phyloP scores from a whole-genome alignment of 1,140 invertebrate genomes.

The Eufriesea mexicana region DNA sequence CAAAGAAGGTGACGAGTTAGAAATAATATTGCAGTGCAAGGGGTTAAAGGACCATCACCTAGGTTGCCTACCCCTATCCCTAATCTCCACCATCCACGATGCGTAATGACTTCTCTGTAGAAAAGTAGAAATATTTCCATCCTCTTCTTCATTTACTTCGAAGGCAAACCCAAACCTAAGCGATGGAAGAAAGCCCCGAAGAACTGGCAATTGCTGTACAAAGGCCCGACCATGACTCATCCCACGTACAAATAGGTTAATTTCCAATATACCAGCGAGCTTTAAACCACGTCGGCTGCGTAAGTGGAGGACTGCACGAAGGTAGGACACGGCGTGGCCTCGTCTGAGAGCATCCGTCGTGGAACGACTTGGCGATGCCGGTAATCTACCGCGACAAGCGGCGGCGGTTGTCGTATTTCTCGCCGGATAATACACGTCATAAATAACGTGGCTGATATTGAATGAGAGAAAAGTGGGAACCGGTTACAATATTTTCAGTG shows the following conservation, averaged over 20 bases:
- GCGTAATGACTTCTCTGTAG: too few species aligned
- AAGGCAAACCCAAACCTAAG: too few species aligned
- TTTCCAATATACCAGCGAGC: background rate
- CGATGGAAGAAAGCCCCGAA: too few species aligned
- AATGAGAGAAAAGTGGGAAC: constrained; percentile 43
- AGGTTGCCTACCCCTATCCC: too few species aligned
- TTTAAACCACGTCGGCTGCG: background rate
- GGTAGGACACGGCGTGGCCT: background rate
- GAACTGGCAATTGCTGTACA: too few species aligned
- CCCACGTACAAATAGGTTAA: background rate
- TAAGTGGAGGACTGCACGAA: background rate
- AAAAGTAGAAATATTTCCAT: too few species aligned
- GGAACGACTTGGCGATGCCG: background rate
- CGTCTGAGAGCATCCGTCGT: background rate
- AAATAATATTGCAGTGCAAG: too few species aligned
- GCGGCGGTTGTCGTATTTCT: constrained; percentile 25
- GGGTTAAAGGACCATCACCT: too few species aligned
- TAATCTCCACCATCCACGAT: too few species aligned
- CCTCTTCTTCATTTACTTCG: too few species aligned
- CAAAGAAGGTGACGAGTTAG: too few species aligned
- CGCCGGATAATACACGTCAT: constrained; percentile 20
- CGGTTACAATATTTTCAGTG: constrained; percentile 33
- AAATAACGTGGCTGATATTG: constrained; percentile 39
- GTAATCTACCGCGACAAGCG: constrained; percentile 32
- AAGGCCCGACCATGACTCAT: too few species aligned